phyloP scores from a whole-genome alignment of 2,797 vertebrate species.

The Poecile montanus region DNA sequence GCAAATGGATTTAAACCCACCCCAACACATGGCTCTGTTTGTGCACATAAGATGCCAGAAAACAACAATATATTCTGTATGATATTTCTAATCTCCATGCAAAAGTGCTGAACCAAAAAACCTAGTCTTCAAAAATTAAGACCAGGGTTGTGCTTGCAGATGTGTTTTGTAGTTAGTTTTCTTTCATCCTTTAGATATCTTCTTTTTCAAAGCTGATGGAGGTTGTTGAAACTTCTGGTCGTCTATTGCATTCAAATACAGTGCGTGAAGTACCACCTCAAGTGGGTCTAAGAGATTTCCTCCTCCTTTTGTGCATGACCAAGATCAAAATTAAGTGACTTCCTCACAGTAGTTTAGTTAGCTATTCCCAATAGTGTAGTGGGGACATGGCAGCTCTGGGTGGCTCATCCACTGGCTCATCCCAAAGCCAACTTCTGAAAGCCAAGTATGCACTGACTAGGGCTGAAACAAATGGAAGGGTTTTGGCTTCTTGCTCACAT shows the following conservation, averaged over 20 bases:
- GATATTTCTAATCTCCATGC: neutral
- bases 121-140: neutral
- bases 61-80: neutral
- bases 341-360: neutral
- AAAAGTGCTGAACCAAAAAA: neutral
- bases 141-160: neutral
- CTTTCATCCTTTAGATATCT: neutral
- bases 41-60: slow-evolving; percentile 1
- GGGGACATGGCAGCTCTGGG: neutral
- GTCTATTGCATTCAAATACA: neutral
- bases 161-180: neutral
- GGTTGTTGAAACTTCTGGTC: neutral
- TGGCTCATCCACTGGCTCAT: neutral
- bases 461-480: neutral
- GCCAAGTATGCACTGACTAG: neutral
- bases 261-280: accelerated
- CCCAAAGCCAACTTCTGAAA: neutral
- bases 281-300: neutral
- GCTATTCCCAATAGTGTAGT: neutral
- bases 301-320: neutral
- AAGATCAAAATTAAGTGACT: neutral
- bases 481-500: neutral
- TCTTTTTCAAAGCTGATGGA: neutral
- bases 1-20: slow-evolving; percentile 20
- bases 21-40: slow-evolving; percentile 10